phyloP scores from a whole-genome alignment of 2,888 invertebrate genomes.

The Catotricha subobsoleta region DNA sequence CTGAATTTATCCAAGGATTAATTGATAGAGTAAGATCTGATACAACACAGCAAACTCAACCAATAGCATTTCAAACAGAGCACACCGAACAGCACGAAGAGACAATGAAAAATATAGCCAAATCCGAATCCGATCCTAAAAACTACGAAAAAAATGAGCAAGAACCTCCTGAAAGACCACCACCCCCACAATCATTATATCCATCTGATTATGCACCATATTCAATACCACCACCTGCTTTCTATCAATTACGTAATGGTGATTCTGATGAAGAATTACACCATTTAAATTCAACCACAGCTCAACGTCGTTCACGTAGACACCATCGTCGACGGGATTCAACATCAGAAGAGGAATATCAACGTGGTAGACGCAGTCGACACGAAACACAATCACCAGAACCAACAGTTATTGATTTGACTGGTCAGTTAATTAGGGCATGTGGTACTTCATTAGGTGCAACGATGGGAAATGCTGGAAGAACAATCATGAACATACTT shows the following conservation, averaged over 20 bases:
- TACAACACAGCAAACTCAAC: conserved; percentile 12
- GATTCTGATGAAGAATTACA: conserved; percentile 25
- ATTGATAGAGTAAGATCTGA: conserved; percentile 31
- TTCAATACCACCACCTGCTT: conserved; percentile 24
- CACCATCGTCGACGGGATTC: conserved; percentile 32
- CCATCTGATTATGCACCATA: conserved; percentile 33
- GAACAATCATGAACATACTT: not conserved
- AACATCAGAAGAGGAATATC: conserved; percentile 34
- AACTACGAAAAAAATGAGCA: not conserved
- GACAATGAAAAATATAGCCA: conserved; percentile 27
- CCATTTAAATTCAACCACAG: conserved; percentile 6
- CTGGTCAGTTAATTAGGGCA: conserved; percentile 49
- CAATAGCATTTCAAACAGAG: conserved; percentile 17
- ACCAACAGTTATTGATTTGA: conserved; percentile 48
- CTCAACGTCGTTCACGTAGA: conserved; percentile 31
- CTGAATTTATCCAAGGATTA: conserved; percentile 48
- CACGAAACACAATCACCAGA: conserved; percentile 33
- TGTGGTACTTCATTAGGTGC: conserved; percentile 34
- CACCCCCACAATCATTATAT: conserved; percentile 32
- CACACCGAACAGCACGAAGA: conserved; percentile 3
- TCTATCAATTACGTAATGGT: conserved; percentile 18
- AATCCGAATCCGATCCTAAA: conserved; percentile 8
- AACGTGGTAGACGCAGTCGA: conserved; percentile 26
- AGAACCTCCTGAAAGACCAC: conserved; percentile 31
- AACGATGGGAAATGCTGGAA: not conserved